Evolutionary conservation across 2,888 invertebrate species (phyloP).

Genomic region (Eupithecia pulchellata): DNA sequence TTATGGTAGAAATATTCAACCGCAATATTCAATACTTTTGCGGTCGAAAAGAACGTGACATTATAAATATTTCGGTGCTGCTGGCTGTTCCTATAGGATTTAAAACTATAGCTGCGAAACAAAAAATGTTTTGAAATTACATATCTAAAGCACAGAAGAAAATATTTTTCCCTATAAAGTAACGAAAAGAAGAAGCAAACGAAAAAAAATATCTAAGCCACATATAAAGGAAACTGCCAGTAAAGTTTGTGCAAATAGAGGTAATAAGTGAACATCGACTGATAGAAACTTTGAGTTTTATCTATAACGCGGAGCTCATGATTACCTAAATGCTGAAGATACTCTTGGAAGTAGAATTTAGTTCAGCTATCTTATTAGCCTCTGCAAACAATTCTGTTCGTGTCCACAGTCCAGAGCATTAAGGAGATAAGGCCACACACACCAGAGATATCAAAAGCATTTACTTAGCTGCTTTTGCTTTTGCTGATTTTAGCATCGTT

Average conservation of each 20-base stretch:
- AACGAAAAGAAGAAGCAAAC: not conserved
- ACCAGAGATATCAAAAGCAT: slow-evolving; percentile 48
- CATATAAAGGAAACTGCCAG: not conserved
- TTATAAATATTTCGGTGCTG: not conserved
- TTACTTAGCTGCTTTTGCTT: slow-evolving; percentile 70
- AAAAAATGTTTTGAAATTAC: not conserved
- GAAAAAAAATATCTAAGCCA: not conserved
- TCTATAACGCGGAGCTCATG: slow-evolving; percentile 33
- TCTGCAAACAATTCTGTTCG: slow-evolving; percentile 21
- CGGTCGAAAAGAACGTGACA: slow-evolving; percentile 13
- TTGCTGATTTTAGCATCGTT: slow-evolving; percentile 71
- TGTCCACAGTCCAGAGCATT: slow-evolving; percentile 44
- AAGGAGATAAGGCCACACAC: slow-evolving; percentile 50
- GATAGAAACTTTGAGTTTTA: slow-evolving; percentile 37
- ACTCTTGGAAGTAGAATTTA: slow-evolving; percentile 30
- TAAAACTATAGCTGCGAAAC: not conserved
- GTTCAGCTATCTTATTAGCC: slow-evolving; percentile 27
- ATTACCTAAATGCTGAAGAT: slow-evolving; percentile 34
- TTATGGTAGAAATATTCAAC: slow-evolving; percentile 32
- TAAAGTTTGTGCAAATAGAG: not conserved
- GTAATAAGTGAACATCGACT: slow-evolving; percentile 9
- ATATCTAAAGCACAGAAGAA: not conserved
- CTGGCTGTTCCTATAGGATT: not conserved
- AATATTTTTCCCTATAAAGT: not conserved
- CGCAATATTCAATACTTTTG: slow-evolving; percentile 19